These are phyloP conservation scores for Vannuccia rotundouncinata DNA, from an alignment of 2,888 invertebrate species.

Conservation along the genomic window DNA sequence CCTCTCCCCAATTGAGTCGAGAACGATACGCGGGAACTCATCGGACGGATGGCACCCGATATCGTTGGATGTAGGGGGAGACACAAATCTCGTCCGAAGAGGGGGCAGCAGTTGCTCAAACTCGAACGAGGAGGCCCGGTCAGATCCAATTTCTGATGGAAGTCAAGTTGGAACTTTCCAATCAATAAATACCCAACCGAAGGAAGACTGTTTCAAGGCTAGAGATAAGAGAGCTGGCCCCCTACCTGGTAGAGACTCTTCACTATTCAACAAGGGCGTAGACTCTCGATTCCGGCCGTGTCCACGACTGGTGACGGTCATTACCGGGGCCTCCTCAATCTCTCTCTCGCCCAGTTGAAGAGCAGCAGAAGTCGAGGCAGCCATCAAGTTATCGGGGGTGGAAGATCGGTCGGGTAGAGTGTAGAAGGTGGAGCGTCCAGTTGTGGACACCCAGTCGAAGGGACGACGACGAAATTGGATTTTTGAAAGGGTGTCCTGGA, in stretches of 20 bases:
- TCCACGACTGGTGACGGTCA: too few species aligned
- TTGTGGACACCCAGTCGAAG: neutral
- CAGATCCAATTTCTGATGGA: neutral
- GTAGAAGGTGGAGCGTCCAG: conserved; percentile 2
- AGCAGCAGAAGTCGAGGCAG: neutral
- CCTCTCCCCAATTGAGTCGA: conserved; percentile 2
- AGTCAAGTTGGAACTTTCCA: too few species aligned
- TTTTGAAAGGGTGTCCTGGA: neutral
- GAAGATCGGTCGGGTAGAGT: neutral
- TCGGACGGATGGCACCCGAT: too few species aligned
- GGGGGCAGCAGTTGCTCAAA: neutral
- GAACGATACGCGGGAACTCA: neutral
- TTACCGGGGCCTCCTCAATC: neutral
- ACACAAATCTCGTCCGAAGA: neutral
- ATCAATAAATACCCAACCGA: too few species aligned
- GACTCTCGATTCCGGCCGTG: neutral
- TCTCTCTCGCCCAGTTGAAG: neutral
- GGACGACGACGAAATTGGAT: neutral
- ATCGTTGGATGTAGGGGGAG: too few species aligned
- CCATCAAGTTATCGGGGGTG: neutral
- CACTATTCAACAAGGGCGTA: neutral
- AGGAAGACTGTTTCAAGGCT: too few species aligned
- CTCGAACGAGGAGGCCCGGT: neutral
- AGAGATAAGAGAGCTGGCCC: too few species aligned
- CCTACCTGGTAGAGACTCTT: neutral